A percentile compares a stretch with the other conserved stretches of the same genome.
phyloP scores from a whole-genome alignment of 2,113 vertebrate genomes.

The Brachyistius frenatus region DNA sequence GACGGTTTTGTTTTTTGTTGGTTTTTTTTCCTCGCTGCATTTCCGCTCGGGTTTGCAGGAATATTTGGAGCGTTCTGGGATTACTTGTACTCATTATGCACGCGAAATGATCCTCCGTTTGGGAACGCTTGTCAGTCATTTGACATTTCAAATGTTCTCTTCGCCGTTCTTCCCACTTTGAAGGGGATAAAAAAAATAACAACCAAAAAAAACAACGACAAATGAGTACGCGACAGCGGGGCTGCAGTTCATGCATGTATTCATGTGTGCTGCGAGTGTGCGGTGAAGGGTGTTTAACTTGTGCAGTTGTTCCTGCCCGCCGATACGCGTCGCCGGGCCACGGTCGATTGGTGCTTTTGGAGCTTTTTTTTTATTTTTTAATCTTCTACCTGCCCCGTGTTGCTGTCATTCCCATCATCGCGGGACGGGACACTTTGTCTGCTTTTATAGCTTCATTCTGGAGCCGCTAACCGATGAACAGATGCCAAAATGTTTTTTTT shows the following conservation, averaged over 20 bases:
- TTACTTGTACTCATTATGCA: slow-evolving; percentile 24
- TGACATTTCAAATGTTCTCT: slow-evolving; percentile 10
- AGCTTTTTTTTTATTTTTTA: neutral
- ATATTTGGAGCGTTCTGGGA: neutral
- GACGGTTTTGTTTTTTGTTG: no score
- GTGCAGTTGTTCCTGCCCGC: no score
- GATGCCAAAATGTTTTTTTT: slow-evolving; percentile 53
- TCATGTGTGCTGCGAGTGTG: slow-evolving; percentile 10
- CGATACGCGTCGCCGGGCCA: no score
- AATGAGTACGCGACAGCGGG: neutral
- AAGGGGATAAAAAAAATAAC: no score
- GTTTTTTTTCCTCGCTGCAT: no score
- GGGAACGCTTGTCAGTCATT: slow-evolving; percentile 5
- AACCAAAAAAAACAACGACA: no score
- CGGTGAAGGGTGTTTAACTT: neutral
- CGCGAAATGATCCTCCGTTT: neutral
- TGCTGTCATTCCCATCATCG: slow-evolving; percentile 33
- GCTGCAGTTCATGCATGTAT: slow-evolving; percentile 32
- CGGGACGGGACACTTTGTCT: slow-evolving; percentile 7
- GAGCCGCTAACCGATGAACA: slow-evolving; percentile 39
- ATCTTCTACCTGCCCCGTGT: slow-evolving; percentile 2
- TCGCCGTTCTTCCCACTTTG: slow-evolving; percentile 6
- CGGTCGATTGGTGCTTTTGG: slow-evolving; percentile 1
- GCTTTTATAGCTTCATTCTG: slow-evolving; percentile 33
- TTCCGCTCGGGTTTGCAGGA: no score